A percentile compares a stretch with the other conserved stretches of the same genome.
Conservation (phyloP, 2,888 invertebrate species). For the Graphium colonna region DNA sequence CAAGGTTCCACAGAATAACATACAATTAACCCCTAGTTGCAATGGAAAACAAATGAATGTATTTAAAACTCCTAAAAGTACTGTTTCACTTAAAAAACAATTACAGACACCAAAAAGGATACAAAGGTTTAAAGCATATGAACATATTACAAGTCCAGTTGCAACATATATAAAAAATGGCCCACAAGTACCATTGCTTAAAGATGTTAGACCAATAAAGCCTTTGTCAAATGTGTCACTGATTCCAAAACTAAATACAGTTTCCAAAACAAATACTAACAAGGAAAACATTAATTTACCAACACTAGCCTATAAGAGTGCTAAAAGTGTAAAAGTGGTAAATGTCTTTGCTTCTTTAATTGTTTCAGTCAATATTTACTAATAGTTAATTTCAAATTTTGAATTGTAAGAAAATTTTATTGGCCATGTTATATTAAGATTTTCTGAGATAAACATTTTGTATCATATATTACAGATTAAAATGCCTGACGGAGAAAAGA, state of each 20-base stretch:
- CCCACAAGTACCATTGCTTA: slow-evolving; percentile 52
- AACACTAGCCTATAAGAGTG: slow-evolving; percentile 53
- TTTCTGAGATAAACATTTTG: not conserved
- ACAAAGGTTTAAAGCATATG: slow-evolving; percentile 44
- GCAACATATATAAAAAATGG: slow-evolving; percentile 60
- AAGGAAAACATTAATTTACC: slow-evolving; percentile 57
- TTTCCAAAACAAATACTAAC: slow-evolving; percentile 29
- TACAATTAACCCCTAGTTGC: not conserved
- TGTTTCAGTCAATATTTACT: too few relatives aligned
- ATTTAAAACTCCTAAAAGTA: slow-evolving; percentile 50
- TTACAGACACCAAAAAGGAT: slow-evolving; percentile 39
- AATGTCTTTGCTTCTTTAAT: slow-evolving; percentile 30
- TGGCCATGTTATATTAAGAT: too few relatives aligned
- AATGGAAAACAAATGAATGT: slow-evolving; percentile 3
- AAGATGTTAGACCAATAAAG: slow-evolving; percentile 54
- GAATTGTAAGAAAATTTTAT: too few relatives aligned
- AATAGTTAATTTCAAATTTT: too few relatives aligned
- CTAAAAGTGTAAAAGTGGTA: slow-evolving; percentile 59
- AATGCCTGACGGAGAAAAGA: slow-evolving; percentile 44
- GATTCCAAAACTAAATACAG: slow-evolving; percentile 49
- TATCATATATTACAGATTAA: slow-evolving; percentile 42
- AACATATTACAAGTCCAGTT: slow-evolving; percentile 61
- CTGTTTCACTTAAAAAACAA: slow-evolving; percentile 38
- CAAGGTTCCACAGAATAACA: not conserved
- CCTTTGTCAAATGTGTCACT: slow-evolving; percentile 45